Evolutionary conservation across 2,113 vertebrate genomes (phyloP).

Genomic region (Leptocoma aspasia): DNA sequence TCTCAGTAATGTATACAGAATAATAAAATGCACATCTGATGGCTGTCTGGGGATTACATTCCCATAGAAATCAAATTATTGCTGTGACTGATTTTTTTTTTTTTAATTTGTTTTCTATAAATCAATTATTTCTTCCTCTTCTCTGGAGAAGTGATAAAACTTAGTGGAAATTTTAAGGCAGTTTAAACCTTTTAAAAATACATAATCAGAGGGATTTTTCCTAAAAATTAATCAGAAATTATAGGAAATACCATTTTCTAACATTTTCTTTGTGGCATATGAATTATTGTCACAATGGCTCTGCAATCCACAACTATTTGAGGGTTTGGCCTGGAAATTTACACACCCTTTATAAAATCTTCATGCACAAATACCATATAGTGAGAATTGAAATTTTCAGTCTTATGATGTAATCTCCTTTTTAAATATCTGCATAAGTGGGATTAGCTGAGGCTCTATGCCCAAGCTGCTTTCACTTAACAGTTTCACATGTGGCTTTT

Average conservation of each 20-base stretch:
- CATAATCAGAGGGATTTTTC: not conserved
- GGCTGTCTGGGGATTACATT: slow-evolving; percentile 9
- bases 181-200: not conserved
- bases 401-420: not conserved
- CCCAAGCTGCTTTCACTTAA: not conserved
- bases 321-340: not conserved
- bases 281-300: not conserved
- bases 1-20: slow-evolving; percentile 50
- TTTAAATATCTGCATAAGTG: not conserved
- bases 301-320: not conserved
- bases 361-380: not conserved
- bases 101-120: not conserved
- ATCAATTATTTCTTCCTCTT: not conserved
- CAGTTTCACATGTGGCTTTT: not conserved
- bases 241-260: not conserved
- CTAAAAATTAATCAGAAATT: not conserved
- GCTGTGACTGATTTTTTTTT: not conserved
- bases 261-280: not conserved
- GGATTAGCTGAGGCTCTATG: not conserved
- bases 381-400: not conserved
- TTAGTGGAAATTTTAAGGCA: not conserved
- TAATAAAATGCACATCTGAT: slow-evolving; percentile 31
- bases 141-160: not conserved
- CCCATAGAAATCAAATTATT: not conserved
- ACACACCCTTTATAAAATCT: not conserved